Percentiles rank a stretch among this genome's conserved stretches.
phyloP scores from a whole-genome alignment of 2,888 invertebrate genomes.

The Boloria selene region DNA sequence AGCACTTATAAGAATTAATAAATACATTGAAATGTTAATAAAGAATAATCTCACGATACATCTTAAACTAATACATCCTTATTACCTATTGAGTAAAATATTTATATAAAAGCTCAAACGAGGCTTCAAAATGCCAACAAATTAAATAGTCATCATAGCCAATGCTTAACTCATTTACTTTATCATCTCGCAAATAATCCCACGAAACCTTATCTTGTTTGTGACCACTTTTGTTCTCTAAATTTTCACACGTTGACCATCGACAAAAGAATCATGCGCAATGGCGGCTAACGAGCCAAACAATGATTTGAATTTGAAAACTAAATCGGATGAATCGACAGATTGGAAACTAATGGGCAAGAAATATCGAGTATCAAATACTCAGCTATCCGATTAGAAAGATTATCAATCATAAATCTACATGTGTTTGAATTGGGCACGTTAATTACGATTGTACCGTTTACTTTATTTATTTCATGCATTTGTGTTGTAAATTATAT shows the following conservation, averaged over 20 bases:
- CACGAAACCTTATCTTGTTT: constrained; percentile 28
- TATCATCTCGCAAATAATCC: constrained; percentile 32
- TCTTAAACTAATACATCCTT: constrained; percentile 8
- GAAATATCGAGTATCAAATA: constrained; percentile 45
- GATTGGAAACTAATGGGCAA: constrained; percentile 49
- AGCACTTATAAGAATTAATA: too few relatives aligned
- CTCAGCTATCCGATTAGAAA: constrained; percentile 54
- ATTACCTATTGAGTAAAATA: constrained; percentile 7
- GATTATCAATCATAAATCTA: constrained; percentile 58
- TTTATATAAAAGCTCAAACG: constrained; percentile 10
- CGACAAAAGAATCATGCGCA: constrained; percentile 56
- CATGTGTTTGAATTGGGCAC: constrained; percentile 51
- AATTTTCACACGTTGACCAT: constrained; percentile 57
- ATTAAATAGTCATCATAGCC: constrained; percentile 20
- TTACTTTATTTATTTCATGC: not conserved
- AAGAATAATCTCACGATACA: constrained; percentile 10
- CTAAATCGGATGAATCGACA: constrained; percentile 75
- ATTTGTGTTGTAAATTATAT: not conserved
- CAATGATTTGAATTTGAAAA: constrained; percentile 69
- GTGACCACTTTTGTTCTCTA: constrained; percentile 32
- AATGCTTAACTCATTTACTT: constrained; percentile 17
- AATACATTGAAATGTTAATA: not conserved
- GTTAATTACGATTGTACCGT: constrained; percentile 23
- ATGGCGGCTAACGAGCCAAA: constrained; percentile 60
- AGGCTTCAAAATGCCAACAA: constrained; percentile 10